phyloP scores from a whole-genome alignment of 2,797 vertebrate species.

The Anguilla pacifica region DNA sequence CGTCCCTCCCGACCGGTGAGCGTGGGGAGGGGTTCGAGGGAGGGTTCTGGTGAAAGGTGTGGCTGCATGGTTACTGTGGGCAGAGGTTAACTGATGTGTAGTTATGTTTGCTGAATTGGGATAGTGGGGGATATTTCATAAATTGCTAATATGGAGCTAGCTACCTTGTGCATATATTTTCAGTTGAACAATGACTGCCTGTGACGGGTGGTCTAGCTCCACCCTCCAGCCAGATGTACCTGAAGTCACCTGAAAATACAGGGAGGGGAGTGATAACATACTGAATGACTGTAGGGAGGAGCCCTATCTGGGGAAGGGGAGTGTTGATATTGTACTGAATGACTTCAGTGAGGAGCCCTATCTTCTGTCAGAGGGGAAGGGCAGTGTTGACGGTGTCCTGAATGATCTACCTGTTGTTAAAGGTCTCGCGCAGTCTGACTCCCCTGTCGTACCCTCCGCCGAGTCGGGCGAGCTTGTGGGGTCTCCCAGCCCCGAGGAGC shows the following conservation, averaged over 20 bases:
- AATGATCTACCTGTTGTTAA: not conserved
- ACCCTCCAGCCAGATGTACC: not conserved
- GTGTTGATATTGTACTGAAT: not conserved
- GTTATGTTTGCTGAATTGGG: not conserved
- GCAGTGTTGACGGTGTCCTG: not conserved
- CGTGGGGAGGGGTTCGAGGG: not conserved
- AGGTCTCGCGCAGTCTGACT: not conserved
- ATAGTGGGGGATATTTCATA: not conserved
- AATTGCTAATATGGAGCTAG: not conserved
- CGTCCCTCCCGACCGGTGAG: conserved; percentile 44
- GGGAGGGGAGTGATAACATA: not conserved
- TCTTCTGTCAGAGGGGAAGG: not conserved
- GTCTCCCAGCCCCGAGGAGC: conserved; percentile 53
- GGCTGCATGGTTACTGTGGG: not conserved
- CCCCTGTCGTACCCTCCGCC: not conserved
- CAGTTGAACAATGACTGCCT: not conserved
- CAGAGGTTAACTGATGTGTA: not conserved
- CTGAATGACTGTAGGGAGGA: not conserved
- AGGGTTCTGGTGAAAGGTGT: no score
- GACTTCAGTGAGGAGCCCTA: no score
- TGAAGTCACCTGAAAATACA: not conserved
- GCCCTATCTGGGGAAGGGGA: not conserved
- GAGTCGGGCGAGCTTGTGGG: not conserved
- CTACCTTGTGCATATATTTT: not conserved
- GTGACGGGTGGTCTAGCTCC: not conserved